These are phyloP conservation scores for Eupithecia insigniata DNA, from an alignment of 2,888 invertebrate species.

Conservation along the genomic window DNA sequence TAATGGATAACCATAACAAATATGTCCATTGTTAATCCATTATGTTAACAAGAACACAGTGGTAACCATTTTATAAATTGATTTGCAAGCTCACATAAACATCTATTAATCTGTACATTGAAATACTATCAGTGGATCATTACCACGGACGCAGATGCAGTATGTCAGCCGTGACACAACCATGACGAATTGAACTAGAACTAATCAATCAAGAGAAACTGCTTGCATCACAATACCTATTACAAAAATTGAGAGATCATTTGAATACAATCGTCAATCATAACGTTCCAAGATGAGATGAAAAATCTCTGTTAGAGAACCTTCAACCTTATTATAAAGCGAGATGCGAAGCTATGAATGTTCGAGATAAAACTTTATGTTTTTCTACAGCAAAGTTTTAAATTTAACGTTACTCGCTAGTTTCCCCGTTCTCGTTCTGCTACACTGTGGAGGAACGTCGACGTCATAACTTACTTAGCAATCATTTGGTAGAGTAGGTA, in stretches of 20 bases:
- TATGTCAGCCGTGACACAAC: slow-evolving; percentile 16
- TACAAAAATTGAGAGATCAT: slow-evolving; percentile 41
- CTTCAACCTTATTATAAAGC: slow-evolving; percentile 14
- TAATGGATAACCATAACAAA: not conserved
- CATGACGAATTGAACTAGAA: slow-evolving; percentile 25
- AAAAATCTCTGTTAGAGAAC: slow-evolving; percentile 18
- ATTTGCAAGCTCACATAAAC: not conserved
- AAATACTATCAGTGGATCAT: not conserved
- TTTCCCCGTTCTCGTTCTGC: slow-evolving; percentile 15
- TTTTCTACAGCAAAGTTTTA: slow-evolving; percentile 25
- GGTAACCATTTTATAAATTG: not conserved
- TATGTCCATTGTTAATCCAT: not conserved
- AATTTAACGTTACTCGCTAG: slow-evolving; percentile 21
- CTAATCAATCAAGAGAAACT: slow-evolving; percentile 27
- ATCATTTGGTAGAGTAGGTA: not conserved
- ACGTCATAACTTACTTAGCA: slow-evolving; percentile 14
- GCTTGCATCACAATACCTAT: slow-evolving; percentile 22
- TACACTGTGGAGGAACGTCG: not conserved
- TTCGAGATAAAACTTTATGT: slow-evolving; percentile 11
- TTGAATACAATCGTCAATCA: slow-evolving; percentile 52
- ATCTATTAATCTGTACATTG: not conserved
- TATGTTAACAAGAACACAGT: not conserved
- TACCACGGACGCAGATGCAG: not conserved
- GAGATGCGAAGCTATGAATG: slow-evolving; percentile 1
- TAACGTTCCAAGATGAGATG: slow-evolving; percentile 20